Conservation (phyloP, 2,797 vertebrate species). For the Coccyzus lansbergi region DNA sequence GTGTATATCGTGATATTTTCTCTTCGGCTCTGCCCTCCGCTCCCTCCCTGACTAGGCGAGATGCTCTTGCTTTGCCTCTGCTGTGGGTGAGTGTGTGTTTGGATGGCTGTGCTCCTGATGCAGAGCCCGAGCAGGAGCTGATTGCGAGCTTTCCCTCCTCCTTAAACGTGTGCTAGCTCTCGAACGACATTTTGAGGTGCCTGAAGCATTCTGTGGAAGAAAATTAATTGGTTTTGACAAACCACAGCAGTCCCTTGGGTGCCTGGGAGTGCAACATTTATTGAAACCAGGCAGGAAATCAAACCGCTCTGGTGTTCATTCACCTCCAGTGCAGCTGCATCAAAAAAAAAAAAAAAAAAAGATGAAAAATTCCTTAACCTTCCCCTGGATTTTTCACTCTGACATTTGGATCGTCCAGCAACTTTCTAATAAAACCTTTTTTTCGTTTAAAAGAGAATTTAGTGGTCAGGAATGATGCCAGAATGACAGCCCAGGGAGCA, state of each 20-base stretch:
- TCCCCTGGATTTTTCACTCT: constrained; percentile 24
- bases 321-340: constrained; percentile 47
- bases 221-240: constrained; percentile 82
- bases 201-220: constrained; percentile 73
- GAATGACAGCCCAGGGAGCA: constrained; percentile 19
- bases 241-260: constrained; percentile 74
- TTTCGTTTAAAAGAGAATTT: background rate
- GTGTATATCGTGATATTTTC: background rate
- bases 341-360: background rate
- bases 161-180: constrained; percentile 45
- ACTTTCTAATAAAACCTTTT: constrained; percentile 9
- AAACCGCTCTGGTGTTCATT: constrained; percentile 44
- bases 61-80: background rate
- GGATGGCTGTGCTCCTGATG: background rate
- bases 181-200: constrained; percentile 54
- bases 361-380: background rate
- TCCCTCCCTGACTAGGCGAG: background rate
- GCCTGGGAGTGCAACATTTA: constrained; percentile 58
- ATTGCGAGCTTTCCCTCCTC: constrained; percentile 40
- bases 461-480: background rate
- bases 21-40: background rate
- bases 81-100: background rate
- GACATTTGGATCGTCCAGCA: background rate
- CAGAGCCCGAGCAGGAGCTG: background rate
- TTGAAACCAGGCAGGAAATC: constrained; percentile 67